Conservation (phyloP, 2,888 invertebrate species). For the Notocelia uddmanniana region DNA sequence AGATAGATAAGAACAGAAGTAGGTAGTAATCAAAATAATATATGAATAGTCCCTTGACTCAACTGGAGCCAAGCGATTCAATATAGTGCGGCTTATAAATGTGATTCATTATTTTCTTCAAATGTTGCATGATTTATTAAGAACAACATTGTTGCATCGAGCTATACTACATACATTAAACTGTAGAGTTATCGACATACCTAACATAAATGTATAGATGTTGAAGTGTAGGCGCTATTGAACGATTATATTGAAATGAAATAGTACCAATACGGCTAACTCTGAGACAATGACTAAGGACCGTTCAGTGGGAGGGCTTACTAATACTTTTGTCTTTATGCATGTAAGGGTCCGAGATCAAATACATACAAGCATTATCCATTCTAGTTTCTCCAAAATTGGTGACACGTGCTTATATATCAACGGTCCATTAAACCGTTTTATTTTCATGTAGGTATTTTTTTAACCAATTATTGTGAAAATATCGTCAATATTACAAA, state of each 20-base stretch:
- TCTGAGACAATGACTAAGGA: conserved; percentile 74
- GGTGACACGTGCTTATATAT: not conserved
- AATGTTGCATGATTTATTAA: conserved; percentile 33
- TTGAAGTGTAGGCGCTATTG: conserved; percentile 70
- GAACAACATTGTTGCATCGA: conserved; percentile 29
- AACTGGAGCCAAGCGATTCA: not conserved
- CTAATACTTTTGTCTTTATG: conserved; percentile 69
- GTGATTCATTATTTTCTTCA: conserved; percentile 24
- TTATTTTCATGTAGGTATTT: too few relatives aligned
- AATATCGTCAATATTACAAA: too few relatives aligned
- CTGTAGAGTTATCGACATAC: conserved; percentile 57
- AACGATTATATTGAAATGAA: conserved; percentile 76
- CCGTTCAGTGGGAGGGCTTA: conserved; percentile 74
- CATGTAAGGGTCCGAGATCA: conserved; percentile 47
- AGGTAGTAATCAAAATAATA: not conserved
- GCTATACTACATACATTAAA: conserved; percentile 49
- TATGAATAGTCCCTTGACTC: conserved; percentile 1
- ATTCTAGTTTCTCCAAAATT: conserved; percentile 1
- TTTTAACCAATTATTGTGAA: too few relatives aligned
- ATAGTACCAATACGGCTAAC: conserved; percentile 60
- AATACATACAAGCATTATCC: conserved; percentile 23
- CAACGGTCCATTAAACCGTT: not conserved
- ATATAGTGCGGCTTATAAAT: conserved; percentile 4
- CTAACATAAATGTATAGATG: conserved; percentile 47
- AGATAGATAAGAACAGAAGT: not conserved